These are phyloP conservation scores for Caenorhabditis zanzibari DNA, from an alignment of 2,888 invertebrate species.

Conservation along the genomic window DNA sequence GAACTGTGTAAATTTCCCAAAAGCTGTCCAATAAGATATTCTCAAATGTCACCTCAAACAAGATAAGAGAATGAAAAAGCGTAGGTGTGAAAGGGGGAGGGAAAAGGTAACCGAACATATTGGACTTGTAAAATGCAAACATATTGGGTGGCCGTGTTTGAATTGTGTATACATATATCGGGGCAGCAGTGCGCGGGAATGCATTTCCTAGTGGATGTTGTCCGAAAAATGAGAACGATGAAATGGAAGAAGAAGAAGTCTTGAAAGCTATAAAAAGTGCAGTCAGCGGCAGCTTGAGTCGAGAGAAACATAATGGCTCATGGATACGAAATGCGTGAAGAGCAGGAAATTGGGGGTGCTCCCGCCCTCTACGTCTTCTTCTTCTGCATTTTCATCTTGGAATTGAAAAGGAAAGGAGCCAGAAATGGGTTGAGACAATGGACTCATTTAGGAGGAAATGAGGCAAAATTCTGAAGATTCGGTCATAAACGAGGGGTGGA, in stretches of 20 bases:
- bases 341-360: slow-evolving; percentile 42
- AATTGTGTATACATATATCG: slow-evolving; percentile 49
- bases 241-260: slow-evolving; percentile 12
- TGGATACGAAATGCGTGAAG: slow-evolving; percentile 58
- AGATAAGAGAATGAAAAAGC: slow-evolving; percentile 20
- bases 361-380: neutral
- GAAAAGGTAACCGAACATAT: slow-evolving; percentile 48
- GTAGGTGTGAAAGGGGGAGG: slow-evolving; percentile 33
- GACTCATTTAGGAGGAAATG: slow-evolving; percentile 45
- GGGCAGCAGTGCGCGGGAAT: slow-evolving; percentile 45
- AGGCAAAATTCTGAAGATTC: slow-evolving; percentile 18
- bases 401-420: slow-evolving; percentile 28
- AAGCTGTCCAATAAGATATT: neutral
- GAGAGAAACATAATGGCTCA: slow-evolving; percentile 51
- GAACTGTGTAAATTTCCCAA: too few species aligned
- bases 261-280: slow-evolving; percentile 41
- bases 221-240: slow-evolving; percentile 46
- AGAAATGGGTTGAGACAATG: slow-evolving; percentile 48
- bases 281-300: slow-evolving; percentile 17
- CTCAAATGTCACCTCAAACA: neutral
- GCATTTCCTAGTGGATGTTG: slow-evolving; percentile 59
- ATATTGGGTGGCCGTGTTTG: slow-evolving; percentile 63
- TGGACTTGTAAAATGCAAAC: slow-evolving; percentile 66
- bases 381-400: slow-evolving; percentile 11
- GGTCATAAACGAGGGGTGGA: slow-evolving; percentile 38